Evolutionary conservation across 2,888 invertebrate genomes (phyloP), one percentile per base, ranked within the genome.

Genomic region (Geotrupes spiniger): DNA sequence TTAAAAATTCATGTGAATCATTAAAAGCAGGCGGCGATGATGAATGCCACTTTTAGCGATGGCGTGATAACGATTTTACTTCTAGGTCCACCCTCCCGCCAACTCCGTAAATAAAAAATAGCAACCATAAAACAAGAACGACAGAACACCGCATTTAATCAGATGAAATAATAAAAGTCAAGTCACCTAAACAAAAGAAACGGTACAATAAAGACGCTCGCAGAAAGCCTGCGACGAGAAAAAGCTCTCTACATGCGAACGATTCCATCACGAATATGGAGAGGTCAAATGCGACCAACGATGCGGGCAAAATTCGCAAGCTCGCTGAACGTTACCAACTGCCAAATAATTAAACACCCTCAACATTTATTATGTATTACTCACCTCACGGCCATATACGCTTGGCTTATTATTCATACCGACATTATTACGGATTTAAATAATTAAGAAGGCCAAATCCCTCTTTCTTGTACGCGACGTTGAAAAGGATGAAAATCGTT

Each of bases 371-470:
- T 67, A 70, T 70, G 66, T 63, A 70, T 65, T 61, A 62, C 65
- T 59, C 52, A 63, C 66, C 69, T 68, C 65, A 64, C 64, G 64
- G 65, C 65, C 64, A 64, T 65, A 66, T 62, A 68, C 68, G 65
- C 60, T 60, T 62, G 60, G 63, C 66, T 69, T 71, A 72, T 72
- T 71, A 72, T 72, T 72, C 72, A 72, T 70, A 70, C 65, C 69
- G 62, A 67, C 70, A 71, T 72, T 71, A 72, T 71, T 70, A 67
- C 66, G 53, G 60, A 52, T 52, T 48, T 71, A 64, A 71, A 71
- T 71, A 66, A 69, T 69, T 67, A 57, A 52, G 46, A 37, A 51
- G 46, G 52, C 49, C 54, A 56, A 59, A 53, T 54, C 42, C 56
- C 52, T 46, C 45, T 54, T 59, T 57, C 59, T 59, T 59, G 49